A percentile compares a stretch with the other conserved stretches of the same genome.
Evolutionary conservation across 2,797 vertebrate species (phyloP).

Genomic region (Tokudaia muenninki): DNA sequence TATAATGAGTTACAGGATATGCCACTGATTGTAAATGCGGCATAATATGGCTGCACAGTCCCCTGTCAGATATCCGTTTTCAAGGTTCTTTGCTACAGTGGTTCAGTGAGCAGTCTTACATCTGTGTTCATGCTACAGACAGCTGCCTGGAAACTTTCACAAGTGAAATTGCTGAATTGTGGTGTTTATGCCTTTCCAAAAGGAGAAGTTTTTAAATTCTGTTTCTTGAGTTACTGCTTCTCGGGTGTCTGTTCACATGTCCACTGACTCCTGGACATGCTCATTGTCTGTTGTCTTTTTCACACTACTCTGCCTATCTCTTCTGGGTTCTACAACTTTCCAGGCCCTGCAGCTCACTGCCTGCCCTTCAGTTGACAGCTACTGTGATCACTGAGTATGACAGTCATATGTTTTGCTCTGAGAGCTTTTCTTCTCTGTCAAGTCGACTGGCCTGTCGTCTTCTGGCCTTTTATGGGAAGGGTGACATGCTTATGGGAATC

Average conservation of each 20-base stretch:
- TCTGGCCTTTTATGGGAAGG: conserved; percentile 20
- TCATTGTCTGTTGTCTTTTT: neutral
- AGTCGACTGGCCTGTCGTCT: neutral
- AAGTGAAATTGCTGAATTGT: neutral
- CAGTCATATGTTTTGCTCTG: neutral
- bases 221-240: conserved; percentile 14
- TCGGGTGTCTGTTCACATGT: neutral
- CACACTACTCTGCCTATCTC: neutral
- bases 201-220: neutral
- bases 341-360: neutral
- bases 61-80: neutral
- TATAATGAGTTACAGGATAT: neutral
- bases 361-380: neutral
- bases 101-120: neutral
- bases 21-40: neutral
- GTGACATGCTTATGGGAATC: neutral
- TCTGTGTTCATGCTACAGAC: neutral
- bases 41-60: neutral
- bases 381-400: neutral
- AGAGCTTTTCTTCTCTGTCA: conserved; percentile 10
- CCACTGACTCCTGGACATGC: neutral
- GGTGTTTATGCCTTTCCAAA: conserved; percentile 7
- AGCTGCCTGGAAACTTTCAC: neutral
- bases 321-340: conserved; percentile 14
- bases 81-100: neutral